phyloP scores from a whole-genome alignment of 2,113 vertebrate genomes.

The Trichomycterus rosablanca region DNA sequence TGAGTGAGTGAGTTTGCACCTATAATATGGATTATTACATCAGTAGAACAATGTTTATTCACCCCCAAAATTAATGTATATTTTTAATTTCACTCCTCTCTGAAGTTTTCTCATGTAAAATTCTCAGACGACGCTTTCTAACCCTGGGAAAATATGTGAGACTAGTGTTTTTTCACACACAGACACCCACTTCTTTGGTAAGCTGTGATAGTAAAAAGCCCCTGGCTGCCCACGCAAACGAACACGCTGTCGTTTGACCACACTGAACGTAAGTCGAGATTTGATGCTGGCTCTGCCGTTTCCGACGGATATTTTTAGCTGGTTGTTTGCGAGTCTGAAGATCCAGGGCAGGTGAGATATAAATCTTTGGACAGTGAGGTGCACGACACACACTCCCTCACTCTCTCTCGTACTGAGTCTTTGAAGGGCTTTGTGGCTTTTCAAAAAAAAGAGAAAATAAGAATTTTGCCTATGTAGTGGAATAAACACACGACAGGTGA shows the following conservation, averaged over 20 bases:
- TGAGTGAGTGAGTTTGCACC: too few relatives aligned
- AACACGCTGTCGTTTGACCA: constrained; percentile 58
- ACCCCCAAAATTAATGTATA: too few relatives aligned
- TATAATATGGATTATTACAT: too few relatives aligned
- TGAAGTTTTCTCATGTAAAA: too few relatives aligned
- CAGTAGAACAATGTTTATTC: too few relatives aligned
- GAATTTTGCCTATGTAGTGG: constrained; percentile 72
- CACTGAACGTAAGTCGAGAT: constrained; percentile 60
- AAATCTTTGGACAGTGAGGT: constrained; percentile 58
- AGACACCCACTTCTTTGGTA: neutral
- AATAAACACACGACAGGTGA: constrained; percentile 61
- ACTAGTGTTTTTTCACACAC: neutral
- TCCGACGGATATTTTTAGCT: constrained; percentile 54
- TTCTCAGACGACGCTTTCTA: too few relatives aligned
- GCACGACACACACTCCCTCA: constrained; percentile 41
- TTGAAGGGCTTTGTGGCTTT: constrained; percentile 66
- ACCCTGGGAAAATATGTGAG: constrained; percentile 4
- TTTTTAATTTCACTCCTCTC: too few relatives aligned
- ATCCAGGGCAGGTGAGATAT: constrained; percentile 59
- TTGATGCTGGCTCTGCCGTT: constrained; percentile 46
- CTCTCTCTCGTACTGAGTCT: constrained; percentile 48
- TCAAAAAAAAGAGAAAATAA: constrained; percentile 52
- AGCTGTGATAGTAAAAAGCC: neutral
- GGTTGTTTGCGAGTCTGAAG: constrained; percentile 47
- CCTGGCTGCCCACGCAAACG: constrained; percentile 11